These are phyloP conservation scores for Agonopterix heracliana DNA, from an alignment of 2,888 invertebrate genomes.

Conservation along the genomic window DNA sequence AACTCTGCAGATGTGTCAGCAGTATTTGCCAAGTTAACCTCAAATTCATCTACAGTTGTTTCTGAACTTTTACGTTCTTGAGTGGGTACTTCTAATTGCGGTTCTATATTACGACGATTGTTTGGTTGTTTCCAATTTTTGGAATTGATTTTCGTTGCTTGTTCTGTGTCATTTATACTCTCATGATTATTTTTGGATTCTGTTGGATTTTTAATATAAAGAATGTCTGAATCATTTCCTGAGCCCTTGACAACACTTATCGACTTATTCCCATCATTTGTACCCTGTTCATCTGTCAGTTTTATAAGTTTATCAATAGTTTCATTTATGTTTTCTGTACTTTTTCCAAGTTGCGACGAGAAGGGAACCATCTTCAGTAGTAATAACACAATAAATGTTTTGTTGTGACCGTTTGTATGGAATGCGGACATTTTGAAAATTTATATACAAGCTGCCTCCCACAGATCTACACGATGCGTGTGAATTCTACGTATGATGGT, in stretches of 20 bases:
- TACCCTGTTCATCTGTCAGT: neutral
- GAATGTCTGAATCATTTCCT: too few relatives aligned
- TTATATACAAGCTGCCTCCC: too few relatives aligned
- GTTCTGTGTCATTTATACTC: too few relatives aligned
- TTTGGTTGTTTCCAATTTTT: neutral
- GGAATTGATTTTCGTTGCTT: too few relatives aligned
- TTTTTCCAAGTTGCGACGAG: slow-evolving; percentile 3
- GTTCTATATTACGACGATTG: neutral
- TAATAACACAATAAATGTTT: neutral
- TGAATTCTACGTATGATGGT: too few relatives aligned
- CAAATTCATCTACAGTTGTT: slow-evolving; percentile 5
- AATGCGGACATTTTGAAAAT: too few relatives aligned
- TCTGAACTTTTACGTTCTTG: neutral
- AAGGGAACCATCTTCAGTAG: neutral
- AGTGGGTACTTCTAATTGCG: neutral
- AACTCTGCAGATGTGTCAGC: neutral
- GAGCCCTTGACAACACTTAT: too few relatives aligned
- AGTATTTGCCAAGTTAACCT: neutral
- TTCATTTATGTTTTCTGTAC: slow-evolving; percentile 21
- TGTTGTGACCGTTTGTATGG: neutral
- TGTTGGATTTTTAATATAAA: too few relatives aligned
- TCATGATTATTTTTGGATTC: too few relatives aligned
- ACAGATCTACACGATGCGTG: too few relatives aligned
- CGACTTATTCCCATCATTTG: too few relatives aligned
- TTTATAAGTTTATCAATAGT: slow-evolving; percentile 26